Evolutionary conservation across 2,113 vertebrate species (phyloP).

Genomic region (Rana temporaria): DNA sequence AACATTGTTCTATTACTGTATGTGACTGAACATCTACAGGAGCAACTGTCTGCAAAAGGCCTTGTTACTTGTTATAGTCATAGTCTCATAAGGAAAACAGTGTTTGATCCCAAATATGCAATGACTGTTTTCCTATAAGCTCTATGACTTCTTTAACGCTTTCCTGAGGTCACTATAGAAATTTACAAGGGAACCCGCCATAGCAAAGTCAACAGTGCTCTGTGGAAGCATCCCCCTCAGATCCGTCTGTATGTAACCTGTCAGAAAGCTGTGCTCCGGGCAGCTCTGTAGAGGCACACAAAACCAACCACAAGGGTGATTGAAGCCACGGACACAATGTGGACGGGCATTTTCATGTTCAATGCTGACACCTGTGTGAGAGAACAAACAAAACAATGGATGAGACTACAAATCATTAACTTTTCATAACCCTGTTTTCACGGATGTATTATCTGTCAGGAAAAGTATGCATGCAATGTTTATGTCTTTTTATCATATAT

Average conservation of each 20-base stretch:
- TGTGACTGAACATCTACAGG: no score
- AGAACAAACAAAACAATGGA: slow-evolving; percentile 50
- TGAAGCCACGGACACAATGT: slow-evolving; percentile 80
- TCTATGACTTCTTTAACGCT: slow-evolving; percentile 65
- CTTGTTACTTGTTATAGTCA: background rate
- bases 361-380: slow-evolving; percentile 76
- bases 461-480: no score
- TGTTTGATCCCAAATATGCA: background rate
- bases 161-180: slow-evolving; percentile 82
- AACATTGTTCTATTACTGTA: no score
- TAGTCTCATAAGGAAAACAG: background rate
- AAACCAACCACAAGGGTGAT: slow-evolving; percentile 88
- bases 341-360: slow-evolving; percentile 71
- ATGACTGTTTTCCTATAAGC: background rate
- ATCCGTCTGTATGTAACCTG: slow-evolving; percentile 87
- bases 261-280: slow-evolving; percentile 75
- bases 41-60: background rate
- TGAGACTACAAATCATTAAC: background rate
- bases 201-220: slow-evolving; percentile 81
- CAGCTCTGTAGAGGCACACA: slow-evolving; percentile 75
- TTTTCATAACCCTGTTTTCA: no score
- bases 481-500: no score
- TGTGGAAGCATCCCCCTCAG: slow-evolving; percentile 82
- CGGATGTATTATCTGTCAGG: no score
- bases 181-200: slow-evolving; percentile 77